Evolutionary conservation across 2,113 vertebrate species (phyloP).

Genomic region (Bujurquina vittata): DNA sequence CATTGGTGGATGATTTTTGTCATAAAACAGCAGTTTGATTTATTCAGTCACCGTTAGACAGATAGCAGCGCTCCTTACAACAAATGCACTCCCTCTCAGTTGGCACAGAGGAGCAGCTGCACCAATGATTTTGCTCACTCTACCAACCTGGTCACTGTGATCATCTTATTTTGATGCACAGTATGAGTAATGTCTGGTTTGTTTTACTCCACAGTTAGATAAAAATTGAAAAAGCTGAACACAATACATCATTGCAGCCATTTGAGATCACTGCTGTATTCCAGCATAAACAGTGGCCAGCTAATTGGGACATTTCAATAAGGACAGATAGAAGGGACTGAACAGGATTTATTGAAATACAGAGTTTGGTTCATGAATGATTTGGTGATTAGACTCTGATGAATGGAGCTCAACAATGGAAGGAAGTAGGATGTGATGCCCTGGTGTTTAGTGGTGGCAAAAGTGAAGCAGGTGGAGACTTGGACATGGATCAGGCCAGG

Average conservation of each 20-base stretch:
- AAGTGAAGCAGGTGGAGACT: not conserved
- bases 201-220: not conserved
- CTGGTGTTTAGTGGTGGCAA: not conserved
- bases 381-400: not conserved
- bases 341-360: not conserved
- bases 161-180: not conserved
- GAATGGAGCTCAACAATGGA: not conserved
- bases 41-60: not conserved
- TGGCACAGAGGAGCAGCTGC: not conserved
- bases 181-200: not conserved
- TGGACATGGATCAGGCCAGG: not conserved
- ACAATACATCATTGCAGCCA: not conserved
- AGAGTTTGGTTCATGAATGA: not conserved
- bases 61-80: not conserved
- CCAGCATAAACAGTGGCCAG: not conserved
- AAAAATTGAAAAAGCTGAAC: not conserved
- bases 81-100: not conserved
- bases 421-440: not conserved
- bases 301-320: not conserved
- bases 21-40: not conserved
- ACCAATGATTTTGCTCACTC: not conserved
- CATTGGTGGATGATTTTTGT: not conserved
- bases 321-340: not conserved
- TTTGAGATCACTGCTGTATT: not conserved
- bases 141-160: not conserved